Percentiles rank a stretch among this genome's conserved stretches.
phyloP scores from a whole-genome alignment of 2,113 vertebrate species.

The Alouatta palliata region DNA sequence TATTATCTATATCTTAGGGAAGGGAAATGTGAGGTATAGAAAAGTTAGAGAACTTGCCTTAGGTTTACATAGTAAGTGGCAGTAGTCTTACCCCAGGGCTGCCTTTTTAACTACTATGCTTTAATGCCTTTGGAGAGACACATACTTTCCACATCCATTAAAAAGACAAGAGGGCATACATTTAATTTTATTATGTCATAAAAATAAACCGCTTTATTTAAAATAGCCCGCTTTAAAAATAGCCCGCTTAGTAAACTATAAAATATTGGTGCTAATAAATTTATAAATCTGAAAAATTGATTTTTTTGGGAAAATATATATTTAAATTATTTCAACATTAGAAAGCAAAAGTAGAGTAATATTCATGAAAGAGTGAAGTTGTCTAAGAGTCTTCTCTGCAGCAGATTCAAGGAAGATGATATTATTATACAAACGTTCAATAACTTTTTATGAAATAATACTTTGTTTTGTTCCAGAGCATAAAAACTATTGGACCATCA shows the following conservation, averaged over 20 bases:
- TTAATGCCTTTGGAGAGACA: not conserved
- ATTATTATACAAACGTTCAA: conserved; percentile 17
- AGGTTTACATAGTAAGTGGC: not conserved
- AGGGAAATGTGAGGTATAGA: not conserved
- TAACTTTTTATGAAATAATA: not conserved
- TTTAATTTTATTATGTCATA: not conserved
- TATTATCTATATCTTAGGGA: not conserved
- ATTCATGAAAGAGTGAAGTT: not conserved
- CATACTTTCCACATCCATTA: not conserved
- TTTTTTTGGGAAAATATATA: not conserved
- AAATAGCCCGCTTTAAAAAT: too few species aligned
- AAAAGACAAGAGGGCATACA: not conserved
- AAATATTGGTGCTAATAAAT: not conserved
- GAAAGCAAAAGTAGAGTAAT: not conserved
- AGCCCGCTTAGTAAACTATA: not conserved
- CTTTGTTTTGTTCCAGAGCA: not conserved
- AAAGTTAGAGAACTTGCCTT: not conserved
- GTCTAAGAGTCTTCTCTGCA: not conserved
- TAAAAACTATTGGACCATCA: not conserved
- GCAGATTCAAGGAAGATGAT: not conserved
- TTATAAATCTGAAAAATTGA: conserved; percentile 21
- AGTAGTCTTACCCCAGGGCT: too few species aligned
- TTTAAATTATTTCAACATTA: not conserved
- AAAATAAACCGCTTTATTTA: too few species aligned
- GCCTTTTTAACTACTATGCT: too few species aligned